A percentile compares a stretch with the other conserved stretches of the same genome.
Evolutionary conservation across 2,797 vertebrate genomes (phyloP).

Genomic region (Vespertilio murinus): DNA sequence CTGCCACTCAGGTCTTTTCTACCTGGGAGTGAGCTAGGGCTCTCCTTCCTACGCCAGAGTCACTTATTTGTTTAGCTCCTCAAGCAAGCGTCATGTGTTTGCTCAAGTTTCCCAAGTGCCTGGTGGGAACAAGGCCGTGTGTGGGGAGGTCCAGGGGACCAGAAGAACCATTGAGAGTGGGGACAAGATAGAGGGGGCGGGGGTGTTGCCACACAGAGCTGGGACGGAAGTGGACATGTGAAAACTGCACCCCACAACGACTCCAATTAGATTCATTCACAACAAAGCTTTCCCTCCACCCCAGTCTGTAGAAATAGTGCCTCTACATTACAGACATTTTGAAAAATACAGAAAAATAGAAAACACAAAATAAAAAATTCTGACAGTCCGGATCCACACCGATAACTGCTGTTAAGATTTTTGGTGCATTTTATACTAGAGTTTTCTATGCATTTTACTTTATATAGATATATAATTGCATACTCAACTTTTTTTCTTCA

Average conservation of each 20-base stretch:
- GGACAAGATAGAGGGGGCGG: not conserved
- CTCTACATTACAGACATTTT: not conserved
- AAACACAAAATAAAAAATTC: not conserved
- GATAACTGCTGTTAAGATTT: not conserved
- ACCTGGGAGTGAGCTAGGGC: not conserved
- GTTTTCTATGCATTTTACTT: not conserved
- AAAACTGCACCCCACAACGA: not conserved
- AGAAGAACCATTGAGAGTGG: not conserved
- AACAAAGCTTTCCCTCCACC: not conserved
- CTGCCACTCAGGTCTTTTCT: not conserved
- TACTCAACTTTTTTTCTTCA: not conserved
- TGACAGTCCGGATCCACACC: not conserved
- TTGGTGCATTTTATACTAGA: not conserved
- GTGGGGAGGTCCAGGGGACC: not conserved
- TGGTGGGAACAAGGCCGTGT: not conserved
- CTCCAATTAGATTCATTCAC: not conserved
- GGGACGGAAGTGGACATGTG: not conserved
- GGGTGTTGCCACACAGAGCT: not conserved
- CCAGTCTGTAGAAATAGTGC: not conserved
- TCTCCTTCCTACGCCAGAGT: not conserved
- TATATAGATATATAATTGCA: not conserved
- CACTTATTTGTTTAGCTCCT: conserved; percentile 25
- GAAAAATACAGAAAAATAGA: not conserved
- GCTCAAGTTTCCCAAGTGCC: not conserved
- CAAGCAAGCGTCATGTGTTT: not conserved